Percentiles rank a stretch among this genome's conserved stretches.
Conservation (phyloP, 2,113 vertebrate species). For the Isurus oxyrinchus region DNA sequence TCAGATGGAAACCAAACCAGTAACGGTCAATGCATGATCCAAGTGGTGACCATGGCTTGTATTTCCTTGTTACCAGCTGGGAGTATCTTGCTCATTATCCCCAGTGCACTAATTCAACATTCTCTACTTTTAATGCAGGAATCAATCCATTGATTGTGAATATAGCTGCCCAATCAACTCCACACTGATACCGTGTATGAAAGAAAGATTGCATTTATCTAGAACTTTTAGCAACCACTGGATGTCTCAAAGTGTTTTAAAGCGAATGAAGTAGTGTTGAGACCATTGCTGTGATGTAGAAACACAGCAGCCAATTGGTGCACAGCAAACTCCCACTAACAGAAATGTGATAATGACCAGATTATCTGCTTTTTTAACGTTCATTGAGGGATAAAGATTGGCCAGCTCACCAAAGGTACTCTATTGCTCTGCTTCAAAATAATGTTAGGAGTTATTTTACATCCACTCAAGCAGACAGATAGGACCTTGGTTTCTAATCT, state of each 20-base stretch:
- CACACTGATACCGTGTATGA: background rate
- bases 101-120: background rate
- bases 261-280: background rate
- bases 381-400: background rate
- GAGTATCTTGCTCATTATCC: background rate
- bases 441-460: background rate
- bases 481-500: no score
- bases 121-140: background rate
- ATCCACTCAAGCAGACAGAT: no score
- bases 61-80: background rate
- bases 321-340: background rate
- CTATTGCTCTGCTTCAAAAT: background rate
- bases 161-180: background rate
- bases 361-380: background rate
- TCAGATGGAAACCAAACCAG: background rate
- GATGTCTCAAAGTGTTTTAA: background rate
- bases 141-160: background rate
- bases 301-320: background rate
- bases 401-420: background rate
- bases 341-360: background rate
- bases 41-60: background rate
- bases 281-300: background rate
- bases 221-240: background rate
- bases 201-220: background rate
- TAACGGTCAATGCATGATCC: background rate